Conservation (phyloP, 37 sponge, comb jelly and placozoan species). For the Chondrilla cf. caribensis region DNA sequence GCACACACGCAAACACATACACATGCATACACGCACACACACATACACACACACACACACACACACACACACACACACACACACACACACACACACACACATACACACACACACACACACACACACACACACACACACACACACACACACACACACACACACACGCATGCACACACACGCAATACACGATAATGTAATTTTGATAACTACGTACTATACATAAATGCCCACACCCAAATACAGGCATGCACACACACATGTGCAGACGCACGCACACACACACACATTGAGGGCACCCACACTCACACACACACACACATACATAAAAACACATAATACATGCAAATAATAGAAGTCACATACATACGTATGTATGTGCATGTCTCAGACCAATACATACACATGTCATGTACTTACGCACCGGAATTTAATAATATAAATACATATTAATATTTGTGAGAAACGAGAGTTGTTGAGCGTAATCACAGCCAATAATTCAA, state of each 20-base stretch:
- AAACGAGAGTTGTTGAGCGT: too few relatives aligned
- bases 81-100: slow-evolving; percentile 25
- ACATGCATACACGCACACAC: not conserved
- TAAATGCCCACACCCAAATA: not conserved
- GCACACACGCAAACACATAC: not conserved
- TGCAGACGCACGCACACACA: slow-evolving; percentile 1
- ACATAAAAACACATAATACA: too few relatives aligned
- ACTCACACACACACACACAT: not conserved
- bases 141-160: slow-evolving; percentile 27
- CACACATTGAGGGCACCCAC: not conserved
- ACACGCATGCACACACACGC: slow-evolving; percentile 18
- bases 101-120: slow-evolving; percentile 23
- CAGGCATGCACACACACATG: not conserved
- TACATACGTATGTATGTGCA: too few relatives aligned
- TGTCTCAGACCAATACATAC: too few relatives aligned
- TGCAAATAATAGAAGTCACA: too few relatives aligned
- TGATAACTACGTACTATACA: not conserved
- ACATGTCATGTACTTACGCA: too few relatives aligned
- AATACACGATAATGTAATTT: not conserved
- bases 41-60: slow-evolving; percentile 8
- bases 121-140: slow-evolving; percentile 27
- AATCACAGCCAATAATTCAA: too few relatives aligned
- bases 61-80: slow-evolving; percentile 26
- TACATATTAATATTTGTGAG: too few relatives aligned
- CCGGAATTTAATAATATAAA: too few relatives aligned